A percentile compares a stretch with the other conserved stretches of the same genome.
phyloP scores from a whole-genome alignment of 2,797 vertebrate species.

The Selene dorsalis region DNA sequence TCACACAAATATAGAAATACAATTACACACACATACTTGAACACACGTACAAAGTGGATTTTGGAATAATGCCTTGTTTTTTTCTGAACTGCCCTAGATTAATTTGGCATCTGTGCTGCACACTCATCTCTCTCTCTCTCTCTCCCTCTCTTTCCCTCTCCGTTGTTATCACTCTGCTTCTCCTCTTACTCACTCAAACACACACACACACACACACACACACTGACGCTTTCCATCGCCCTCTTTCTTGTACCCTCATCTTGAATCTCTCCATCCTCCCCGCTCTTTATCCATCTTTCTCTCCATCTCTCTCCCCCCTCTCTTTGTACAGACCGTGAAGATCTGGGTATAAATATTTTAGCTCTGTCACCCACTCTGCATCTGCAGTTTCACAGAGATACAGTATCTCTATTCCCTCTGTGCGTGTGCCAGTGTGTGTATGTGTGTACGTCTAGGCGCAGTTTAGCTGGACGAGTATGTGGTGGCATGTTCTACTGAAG shows the following conservation, averaged over 20 bases:
- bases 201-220: constrained; percentile 34
- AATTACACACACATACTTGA: constrained; percentile 53
- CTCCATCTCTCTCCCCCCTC: constrained; percentile 26
- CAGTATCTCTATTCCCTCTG: constrained; percentile 38
- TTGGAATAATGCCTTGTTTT: constrained; percentile 77
- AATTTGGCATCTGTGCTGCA: constrained; percentile 80
- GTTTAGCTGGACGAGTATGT: constrained; percentile 43
- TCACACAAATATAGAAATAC: constrained; percentile 45
- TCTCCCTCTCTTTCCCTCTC: constrained; percentile 31
- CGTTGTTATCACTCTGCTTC: constrained; percentile 56
- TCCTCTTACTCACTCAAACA: constrained; percentile 23
- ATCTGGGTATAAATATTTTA: constrained; percentile 81
- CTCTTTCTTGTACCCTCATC: constrained; percentile 39
- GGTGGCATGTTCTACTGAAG: constrained; percentile 40
- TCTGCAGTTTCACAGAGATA: constrained; percentile 63
- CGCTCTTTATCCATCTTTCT: constrained; percentile 37
- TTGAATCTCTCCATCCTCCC: constrained; percentile 25
- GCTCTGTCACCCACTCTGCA: constrained; percentile 71
- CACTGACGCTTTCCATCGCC: constrained; percentile 27
- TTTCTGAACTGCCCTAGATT: constrained; percentile 79
- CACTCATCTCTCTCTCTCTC: constrained; percentile 66
- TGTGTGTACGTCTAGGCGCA: constrained; percentile 29
- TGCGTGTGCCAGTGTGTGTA: constrained; percentile 13
- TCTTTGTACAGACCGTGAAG: constrained; percentile 61
- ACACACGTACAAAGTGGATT: constrained; percentile 74